Percentiles rank a stretch among this genome's conserved stretches.
Evolutionary conservation across 2,888 invertebrate genomes (phyloP).

Genomic region (Acanthosepion esculentum): DNA sequence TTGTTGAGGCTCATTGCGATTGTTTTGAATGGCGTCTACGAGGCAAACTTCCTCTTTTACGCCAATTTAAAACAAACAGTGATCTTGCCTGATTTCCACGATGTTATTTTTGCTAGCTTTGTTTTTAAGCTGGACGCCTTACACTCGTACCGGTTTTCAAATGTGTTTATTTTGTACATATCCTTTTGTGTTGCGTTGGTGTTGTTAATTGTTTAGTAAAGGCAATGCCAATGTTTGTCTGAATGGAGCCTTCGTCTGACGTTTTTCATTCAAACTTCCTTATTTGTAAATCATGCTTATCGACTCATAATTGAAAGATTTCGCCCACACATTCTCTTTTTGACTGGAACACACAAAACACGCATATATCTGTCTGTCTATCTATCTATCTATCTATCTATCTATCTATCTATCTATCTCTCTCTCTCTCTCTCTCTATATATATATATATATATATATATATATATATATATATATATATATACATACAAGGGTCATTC

Average conservation of each 20-base stretch:
- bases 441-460: not conserved
- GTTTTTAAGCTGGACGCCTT: not conserved
- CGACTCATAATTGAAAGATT: not conserved
- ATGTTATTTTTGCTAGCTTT: not conserved
- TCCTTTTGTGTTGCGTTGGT: not conserved
- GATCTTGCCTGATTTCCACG: not conserved
- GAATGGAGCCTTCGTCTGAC: slow-evolving; percentile 22
- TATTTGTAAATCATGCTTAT: not conserved
- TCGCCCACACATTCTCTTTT: not conserved
- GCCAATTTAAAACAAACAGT: not conserved
- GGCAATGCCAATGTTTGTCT: not conserved
- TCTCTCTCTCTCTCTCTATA: not conserved
- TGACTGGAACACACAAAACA: too few species aligned
- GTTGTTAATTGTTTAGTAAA: not conserved
- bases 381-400: not conserved
- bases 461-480: not conserved
- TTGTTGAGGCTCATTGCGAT: not conserved
- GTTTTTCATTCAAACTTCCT: not conserved
- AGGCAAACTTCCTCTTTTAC: not conserved
- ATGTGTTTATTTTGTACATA: not conserved
- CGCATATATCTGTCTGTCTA: not conserved
- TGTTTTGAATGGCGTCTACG: slow-evolving; percentile 11
- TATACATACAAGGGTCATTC: too few species aligned
- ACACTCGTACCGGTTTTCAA: not conserved
- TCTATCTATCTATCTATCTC: not conserved